Percentiles rank a stretch among this genome's conserved stretches.
phyloP scores from a whole-genome alignment of 2,888 invertebrate species.

The Hedychridium roseum region DNA sequence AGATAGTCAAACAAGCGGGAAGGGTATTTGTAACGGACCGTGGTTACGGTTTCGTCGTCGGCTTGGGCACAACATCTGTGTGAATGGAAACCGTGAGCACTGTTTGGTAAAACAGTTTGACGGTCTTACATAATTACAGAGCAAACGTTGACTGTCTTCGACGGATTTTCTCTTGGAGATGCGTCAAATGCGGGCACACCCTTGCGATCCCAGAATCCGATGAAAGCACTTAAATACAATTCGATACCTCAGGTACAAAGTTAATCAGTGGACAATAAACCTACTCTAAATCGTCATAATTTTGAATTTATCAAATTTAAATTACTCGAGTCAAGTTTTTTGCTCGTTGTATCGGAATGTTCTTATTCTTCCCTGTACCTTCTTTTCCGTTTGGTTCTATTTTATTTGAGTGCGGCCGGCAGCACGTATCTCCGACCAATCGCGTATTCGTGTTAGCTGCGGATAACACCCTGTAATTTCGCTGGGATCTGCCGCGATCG shows the following conservation, averaged over 20 bases:
- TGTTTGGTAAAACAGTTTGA: slow-evolving; percentile 63
- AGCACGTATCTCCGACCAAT: slow-evolving; percentile 51
- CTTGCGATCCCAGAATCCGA: no score
- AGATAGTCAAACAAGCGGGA: slow-evolving; percentile 60
- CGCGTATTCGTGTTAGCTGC: slow-evolving; percentile 51
- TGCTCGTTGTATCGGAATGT: background rate
- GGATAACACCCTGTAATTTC: slow-evolving; percentile 60
- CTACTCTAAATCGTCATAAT: no score
- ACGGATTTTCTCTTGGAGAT: slow-evolving; percentile 14
- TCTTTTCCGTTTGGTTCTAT: slow-evolving; percentile 1
- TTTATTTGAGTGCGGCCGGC: slow-evolving; percentile 3
- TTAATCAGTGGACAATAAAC: no score
- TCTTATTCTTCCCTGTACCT: slow-evolving; percentile 3
- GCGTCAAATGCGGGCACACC: no score
- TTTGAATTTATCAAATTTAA: no score
- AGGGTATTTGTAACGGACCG: slow-evolving; percentile 56
- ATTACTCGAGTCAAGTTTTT: background rate
- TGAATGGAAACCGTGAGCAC: slow-evolving; percentile 46
- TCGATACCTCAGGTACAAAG: no score
- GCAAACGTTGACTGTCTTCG: slow-evolving; percentile 60
- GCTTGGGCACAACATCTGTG: slow-evolving; percentile 42
- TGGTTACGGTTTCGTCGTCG: slow-evolving; percentile 40
- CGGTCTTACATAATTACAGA: slow-evolving; percentile 59
- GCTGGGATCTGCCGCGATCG: slow-evolving; percentile 48
- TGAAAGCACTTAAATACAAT: no score